Conservation (phyloP, 2,888 invertebrate genomes). For the Monopis laevigella region DNA sequence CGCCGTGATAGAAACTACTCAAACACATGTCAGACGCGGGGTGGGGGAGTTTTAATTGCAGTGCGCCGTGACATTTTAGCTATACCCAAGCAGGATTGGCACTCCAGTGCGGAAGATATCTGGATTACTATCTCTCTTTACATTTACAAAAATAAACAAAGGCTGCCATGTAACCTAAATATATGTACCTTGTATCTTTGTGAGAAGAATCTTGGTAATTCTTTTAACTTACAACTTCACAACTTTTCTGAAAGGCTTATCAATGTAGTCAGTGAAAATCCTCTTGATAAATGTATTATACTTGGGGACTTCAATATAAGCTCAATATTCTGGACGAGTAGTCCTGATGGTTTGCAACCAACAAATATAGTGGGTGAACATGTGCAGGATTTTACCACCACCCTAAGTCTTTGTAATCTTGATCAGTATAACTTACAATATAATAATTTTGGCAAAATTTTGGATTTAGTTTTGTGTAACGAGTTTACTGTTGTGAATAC, state of each 20-base stretch:
- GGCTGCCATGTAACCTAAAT: no score
- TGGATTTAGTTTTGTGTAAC: background rate
- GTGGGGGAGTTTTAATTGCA: background rate
- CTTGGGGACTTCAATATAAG: no score
- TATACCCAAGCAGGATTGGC: background rate
- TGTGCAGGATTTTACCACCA: background rate
- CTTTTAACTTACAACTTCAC: no score
- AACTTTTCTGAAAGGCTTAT: no score
- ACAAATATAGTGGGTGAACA: no score
- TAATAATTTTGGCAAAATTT: background rate
- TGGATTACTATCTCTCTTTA: background rate
- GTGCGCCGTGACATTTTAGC: background rate
- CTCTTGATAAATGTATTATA: no score
- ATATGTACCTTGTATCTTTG: no score
- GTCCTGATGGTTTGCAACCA: no score
- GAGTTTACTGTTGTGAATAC: background rate
- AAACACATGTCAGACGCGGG: background rate
- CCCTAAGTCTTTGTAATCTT: background rate
- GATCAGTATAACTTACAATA: background rate
- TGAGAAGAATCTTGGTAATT: background rate
- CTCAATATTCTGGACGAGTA: no score
- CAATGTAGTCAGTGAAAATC: no score
- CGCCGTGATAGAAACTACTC: constrained; percentile 12
- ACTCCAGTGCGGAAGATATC: background rate
- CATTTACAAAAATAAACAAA: no score